A percentile compares a stretch with the other conserved stretches of the same genome.
These are phyloP conservation scores for Phylloscopus trochiloides DNA, from an alignment of 2,113 vertebrate genomes.

Conservation along the genomic window DNA sequence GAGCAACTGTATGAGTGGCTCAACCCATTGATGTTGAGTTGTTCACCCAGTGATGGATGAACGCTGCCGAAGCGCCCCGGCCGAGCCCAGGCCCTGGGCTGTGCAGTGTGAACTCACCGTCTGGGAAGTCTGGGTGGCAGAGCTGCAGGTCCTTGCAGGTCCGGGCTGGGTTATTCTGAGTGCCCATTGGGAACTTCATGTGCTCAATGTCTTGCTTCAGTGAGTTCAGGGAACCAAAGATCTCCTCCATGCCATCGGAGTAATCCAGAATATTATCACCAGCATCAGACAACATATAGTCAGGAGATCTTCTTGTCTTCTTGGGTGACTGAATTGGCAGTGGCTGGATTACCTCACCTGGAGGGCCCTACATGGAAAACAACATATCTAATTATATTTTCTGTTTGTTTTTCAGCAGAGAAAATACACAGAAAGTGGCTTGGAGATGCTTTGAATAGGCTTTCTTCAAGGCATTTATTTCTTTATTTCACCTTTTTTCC, in stretches of 20 bases:
- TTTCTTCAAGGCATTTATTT: background rate
- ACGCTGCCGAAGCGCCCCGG: background rate
- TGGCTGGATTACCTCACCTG: constrained; percentile 94
- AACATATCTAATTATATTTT: background rate
- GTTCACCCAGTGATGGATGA: background rate
- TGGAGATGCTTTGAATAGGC: background rate
- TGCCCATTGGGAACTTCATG: constrained; percentile 97
- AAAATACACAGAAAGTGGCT: background rate
- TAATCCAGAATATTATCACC: constrained; percentile 86
- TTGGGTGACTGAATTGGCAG: constrained; percentile 90
- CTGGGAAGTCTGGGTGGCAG: constrained; percentile 92
- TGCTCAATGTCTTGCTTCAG: constrained; percentile 96
- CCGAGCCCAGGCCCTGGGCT: background rate
- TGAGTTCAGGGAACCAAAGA: constrained; percentile 91
- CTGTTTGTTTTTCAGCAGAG: background rate
- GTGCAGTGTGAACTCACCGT: constrained; percentile 77
- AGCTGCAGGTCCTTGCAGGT: constrained; percentile 98
- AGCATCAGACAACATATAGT: constrained; percentile 82
- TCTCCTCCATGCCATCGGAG: constrained; percentile 93
- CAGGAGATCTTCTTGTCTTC: constrained; percentile 87
- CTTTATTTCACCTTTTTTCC: background rate
- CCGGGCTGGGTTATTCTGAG: constrained; percentile 91
- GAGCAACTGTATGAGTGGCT: background rate
- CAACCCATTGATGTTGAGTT: too few relatives aligned
- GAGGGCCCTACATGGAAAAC: constrained; percentile 83